Percentiles rank a stretch among this genome's conserved stretches.
phyloP scores from a whole-genome alignment of 2,113 vertebrate genomes.

The Colossoma macropomum region DNA sequence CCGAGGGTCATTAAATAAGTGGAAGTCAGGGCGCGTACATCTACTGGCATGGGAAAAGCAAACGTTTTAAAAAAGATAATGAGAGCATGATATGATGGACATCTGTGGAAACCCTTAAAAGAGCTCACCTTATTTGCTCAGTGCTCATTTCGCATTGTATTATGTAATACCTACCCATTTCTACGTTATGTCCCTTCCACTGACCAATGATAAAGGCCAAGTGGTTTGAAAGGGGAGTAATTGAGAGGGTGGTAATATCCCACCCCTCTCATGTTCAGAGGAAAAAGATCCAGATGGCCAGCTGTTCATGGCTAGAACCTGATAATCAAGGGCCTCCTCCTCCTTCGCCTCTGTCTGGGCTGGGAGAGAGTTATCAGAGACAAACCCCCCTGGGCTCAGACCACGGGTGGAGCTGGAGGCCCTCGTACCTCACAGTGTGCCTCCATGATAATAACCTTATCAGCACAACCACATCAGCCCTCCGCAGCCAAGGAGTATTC shows the following conservation, averaged over 20 bases:
- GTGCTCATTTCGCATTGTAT: conserved; percentile 26
- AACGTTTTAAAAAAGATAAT: conserved; percentile 20
- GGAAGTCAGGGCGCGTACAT: not conserved
- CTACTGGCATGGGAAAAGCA: not conserved
- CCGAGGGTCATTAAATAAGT: not conserved
- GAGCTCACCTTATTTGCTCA: not conserved
- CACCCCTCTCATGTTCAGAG: conserved; percentile 52
- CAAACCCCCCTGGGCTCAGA: conserved; percentile 40
- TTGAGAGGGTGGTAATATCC: conserved; percentile 50
- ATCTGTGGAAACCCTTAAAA: conserved; percentile 30
- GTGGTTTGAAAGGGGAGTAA: conserved; percentile 48
- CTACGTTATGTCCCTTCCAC: conserved; percentile 43
- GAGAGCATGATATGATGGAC: not conserved
- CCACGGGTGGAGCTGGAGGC: conserved; percentile 40
- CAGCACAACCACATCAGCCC: conserved; percentile 31
- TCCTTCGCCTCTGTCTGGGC: conserved; percentile 23
- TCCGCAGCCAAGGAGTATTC: not conserved
- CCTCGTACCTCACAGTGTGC: conserved; percentile 36
- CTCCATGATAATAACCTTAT: conserved; percentile 50
- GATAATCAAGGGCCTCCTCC: conserved; percentile 54
- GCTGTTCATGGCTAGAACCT: conserved; percentile 56
- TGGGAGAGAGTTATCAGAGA: conserved; percentile 42
- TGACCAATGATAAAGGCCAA: conserved; percentile 46
- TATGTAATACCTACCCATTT: conserved; percentile 50
- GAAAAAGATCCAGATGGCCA: conserved; percentile 54